These are phyloP conservation scores for Homarus gammarus DNA, from an alignment of 2,888 invertebrate genomes.

Conservation along the genomic window DNA sequence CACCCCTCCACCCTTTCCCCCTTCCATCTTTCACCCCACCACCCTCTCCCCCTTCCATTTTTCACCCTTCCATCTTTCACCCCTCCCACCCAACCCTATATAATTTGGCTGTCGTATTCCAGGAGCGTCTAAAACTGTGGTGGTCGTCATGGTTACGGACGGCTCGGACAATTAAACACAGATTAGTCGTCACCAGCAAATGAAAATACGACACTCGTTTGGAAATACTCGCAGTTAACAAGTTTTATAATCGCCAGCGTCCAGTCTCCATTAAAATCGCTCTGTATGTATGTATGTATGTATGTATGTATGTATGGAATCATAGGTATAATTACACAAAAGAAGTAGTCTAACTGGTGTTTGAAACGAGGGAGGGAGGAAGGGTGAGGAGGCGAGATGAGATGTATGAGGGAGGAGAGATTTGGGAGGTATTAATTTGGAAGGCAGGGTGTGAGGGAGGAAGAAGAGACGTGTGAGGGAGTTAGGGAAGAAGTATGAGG, in stretches of 20 bases:
- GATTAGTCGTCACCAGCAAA: slow-evolving; percentile 39
- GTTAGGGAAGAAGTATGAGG: background rate
- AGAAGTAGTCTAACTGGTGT: too few relatives aligned
- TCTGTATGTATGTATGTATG: too few relatives aligned
- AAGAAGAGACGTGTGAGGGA: background rate
- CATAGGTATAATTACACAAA: too few relatives aligned
- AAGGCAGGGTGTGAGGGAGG: too few relatives aligned
- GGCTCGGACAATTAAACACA: slow-evolving; percentile 25
- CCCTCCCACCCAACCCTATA: background rate
- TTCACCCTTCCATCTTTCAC: background rate
- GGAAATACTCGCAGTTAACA: slow-evolving; percentile 18
- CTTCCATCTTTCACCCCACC: background rate
- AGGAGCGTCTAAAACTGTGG: slow-evolving; percentile 20
- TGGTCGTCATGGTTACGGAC: slow-evolving; percentile 27
- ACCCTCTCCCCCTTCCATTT: background rate
- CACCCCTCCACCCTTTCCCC: too few relatives aligned
- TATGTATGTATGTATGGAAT: too few relatives aligned
- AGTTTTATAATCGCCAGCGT: background rate
- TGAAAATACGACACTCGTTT: slow-evolving; percentile 14
- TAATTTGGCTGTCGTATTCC: slow-evolving; percentile 17
- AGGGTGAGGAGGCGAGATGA: background rate
- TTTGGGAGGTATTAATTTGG: too few relatives aligned
- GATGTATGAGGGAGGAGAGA: too few relatives aligned
- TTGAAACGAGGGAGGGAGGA: background rate
- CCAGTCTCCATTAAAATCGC: too few relatives aligned